Evolutionary conservation across 2,888 invertebrate genomes (phyloP), one percentile per base, ranked within the genome.

Genomic region (Cremastobaeus sp.): DNA sequence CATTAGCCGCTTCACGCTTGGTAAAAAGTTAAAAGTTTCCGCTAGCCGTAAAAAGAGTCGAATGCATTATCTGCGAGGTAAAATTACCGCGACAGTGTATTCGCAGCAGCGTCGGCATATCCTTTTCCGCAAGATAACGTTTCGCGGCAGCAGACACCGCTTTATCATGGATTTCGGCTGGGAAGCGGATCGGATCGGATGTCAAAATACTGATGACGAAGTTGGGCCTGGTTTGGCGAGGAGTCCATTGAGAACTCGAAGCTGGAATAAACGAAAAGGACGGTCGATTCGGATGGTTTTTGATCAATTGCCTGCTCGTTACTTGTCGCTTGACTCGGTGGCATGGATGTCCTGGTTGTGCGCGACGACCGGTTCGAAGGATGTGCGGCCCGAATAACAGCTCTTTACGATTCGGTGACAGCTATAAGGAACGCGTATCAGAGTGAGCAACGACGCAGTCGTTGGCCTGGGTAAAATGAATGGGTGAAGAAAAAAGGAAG

Each of bases 401-500:
- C 52, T 60, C 39, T 60, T 62, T 62, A 62, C 62, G 70, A 55
- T 62, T 55, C 55, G 62, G 62, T 50, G 70, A 62, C 62, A 64
- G 55, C 41, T 62, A 62, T 50, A 57, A 70, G 62, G 57, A 64
- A 57, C 57, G 54, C 34, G 55, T 45, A 62, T 21, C 34, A 48
- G 62, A 70, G 28, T 35, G 60, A 60, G 60, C 48, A 62, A 8
- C 32, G 39, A 17, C 52, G 65, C 50, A 64, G 71, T 65, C 64
- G 55, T 69, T 69, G 69, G 69, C 60, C 60, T 60, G 64, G 57
- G 45, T 35, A 37, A 64, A 71, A 71, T 71, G 64, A 64, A 71
- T 64, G 70, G 62, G 41, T 39, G 57, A 60, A 50, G 57, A 43
- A 57, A 71, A 62, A 64, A 57, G 57, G 30, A 57, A 43, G 35